phyloP scores from a whole-genome alignment of 1,140 invertebrate species.

The Hydropsyche tenuis region DNA sequence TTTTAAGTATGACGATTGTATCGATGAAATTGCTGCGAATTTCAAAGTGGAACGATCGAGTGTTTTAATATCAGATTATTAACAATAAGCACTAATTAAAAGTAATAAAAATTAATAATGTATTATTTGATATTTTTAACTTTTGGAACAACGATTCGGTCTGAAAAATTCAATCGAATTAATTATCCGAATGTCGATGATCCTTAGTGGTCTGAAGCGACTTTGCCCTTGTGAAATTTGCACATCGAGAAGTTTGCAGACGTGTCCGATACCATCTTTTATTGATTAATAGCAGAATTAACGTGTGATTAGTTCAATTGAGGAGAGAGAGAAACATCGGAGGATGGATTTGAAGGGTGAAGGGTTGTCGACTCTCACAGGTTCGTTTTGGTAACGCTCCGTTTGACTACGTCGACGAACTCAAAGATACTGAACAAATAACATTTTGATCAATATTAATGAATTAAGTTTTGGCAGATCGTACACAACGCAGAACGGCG shows the following conservation, averaged over 20 bases:
- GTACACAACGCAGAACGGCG: not conserved
- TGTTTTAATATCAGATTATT: too few species aligned
- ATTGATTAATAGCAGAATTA: conserved; percentile 19
- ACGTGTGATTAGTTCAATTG: conserved; percentile 24
- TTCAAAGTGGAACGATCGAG: too few species aligned
- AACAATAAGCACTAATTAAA: too few species aligned
- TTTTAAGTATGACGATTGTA: too few species aligned
- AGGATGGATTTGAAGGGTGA: not conserved
- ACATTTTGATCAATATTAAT: conserved; percentile 25
- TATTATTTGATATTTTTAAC: too few species aligned
- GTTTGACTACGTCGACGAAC: conserved; percentile 20
- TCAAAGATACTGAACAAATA: conserved; percentile 29
- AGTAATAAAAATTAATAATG: too few species aligned
- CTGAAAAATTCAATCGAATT: too few species aligned
- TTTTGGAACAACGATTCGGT: too few species aligned
- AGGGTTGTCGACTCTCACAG: conserved; percentile 13
- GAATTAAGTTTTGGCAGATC: conserved; percentile 19
- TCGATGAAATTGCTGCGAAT: too few species aligned
- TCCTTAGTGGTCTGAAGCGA: too few species aligned
- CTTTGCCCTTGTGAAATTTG: not conserved
- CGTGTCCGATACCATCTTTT: conserved; percentile 12
- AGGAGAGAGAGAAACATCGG: not conserved
- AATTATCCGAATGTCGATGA: too few species aligned
- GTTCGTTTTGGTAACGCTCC: conserved; percentile 5
- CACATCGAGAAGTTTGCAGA: conserved; percentile 16